A percentile compares a stretch with the other conserved stretches of the same genome.
phyloP scores from a whole-genome alignment of 2,113 vertebrate genomes.

The Coptodon bakossiorum region DNA sequence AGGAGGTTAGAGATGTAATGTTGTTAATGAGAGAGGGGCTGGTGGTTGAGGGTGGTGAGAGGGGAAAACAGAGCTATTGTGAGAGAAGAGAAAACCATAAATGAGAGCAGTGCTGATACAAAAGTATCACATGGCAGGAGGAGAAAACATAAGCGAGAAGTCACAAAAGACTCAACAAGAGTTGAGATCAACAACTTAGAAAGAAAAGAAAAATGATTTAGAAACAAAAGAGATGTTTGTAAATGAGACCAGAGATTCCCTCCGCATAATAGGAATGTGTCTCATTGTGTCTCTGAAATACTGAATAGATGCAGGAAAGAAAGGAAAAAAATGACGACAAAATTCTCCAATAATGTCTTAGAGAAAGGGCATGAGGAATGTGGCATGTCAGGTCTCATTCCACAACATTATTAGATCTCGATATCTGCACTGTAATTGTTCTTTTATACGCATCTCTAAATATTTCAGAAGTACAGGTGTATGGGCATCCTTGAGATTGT shows the following conservation, averaged over 20 bases:
- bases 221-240: not conserved
- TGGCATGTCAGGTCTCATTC: not conserved
- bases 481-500: not conserved
- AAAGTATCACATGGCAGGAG: not conserved
- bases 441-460: not conserved
- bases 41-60: not conserved
- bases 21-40: not conserved
- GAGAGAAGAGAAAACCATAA: not conserved
- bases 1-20: not conserved
- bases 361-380: not conserved
- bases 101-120: not conserved
- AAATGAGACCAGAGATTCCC: not conserved
- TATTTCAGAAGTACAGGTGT: not conserved
- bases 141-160: not conserved
- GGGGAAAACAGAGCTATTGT: not conserved
- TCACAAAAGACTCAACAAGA: not conserved
- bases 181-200: not conserved
- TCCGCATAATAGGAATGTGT: not conserved
- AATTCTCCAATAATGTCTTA: rapidly evolving
- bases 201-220: not conserved
- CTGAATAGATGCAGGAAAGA: not conserved
- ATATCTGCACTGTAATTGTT: not conserved
- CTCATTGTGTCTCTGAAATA: not conserved
- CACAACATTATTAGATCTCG: not conserved
- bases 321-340: not conserved